A percentile compares a stretch with the other conserved stretches of the same genome.
Conservation (phyloP, 2,888 invertebrate genomes). For the Andrena flavipes region DNA sequence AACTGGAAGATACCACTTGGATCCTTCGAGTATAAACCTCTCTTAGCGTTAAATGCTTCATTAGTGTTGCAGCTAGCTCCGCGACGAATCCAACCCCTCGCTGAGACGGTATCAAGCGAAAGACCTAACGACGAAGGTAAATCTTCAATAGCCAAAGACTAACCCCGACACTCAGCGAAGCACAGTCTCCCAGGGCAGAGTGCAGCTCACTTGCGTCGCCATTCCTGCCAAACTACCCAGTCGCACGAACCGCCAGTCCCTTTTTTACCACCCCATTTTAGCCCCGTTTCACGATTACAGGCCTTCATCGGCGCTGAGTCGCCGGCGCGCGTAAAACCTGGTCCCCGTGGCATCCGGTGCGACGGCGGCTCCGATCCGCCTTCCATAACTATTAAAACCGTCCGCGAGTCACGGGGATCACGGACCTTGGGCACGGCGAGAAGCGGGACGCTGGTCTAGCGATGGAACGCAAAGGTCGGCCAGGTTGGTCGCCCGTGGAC, state of each 20-base stretch:
- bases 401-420: not conserved
- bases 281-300: not conserved
- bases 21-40: too few species aligned
- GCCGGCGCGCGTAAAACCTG: not conserved
- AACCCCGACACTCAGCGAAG: not conserved
- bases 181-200: not conserved
- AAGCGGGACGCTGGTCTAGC: not conserved
- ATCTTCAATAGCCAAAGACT: too few species aligned
- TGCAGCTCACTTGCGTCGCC: not conserved
- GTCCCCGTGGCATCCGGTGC: not conserved
- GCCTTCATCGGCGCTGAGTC: not conserved
- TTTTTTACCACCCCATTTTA: not conserved
- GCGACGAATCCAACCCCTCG: too few species aligned
- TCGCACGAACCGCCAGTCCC: not conserved
- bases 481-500: not conserved
- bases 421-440: not conserved
- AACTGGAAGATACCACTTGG: too few species aligned
- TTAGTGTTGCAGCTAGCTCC: too few species aligned
- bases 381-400: constrained; percentile 2
- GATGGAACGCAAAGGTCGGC: constrained; percentile 10
- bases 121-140: too few species aligned
- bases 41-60: too few species aligned
- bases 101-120: too few species aligned
- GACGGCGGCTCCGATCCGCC: not conserved
- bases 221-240: not conserved